phyloP scores from a whole-genome alignment of 1,140 invertebrate species.

The Drosophila subobscura region DNA sequence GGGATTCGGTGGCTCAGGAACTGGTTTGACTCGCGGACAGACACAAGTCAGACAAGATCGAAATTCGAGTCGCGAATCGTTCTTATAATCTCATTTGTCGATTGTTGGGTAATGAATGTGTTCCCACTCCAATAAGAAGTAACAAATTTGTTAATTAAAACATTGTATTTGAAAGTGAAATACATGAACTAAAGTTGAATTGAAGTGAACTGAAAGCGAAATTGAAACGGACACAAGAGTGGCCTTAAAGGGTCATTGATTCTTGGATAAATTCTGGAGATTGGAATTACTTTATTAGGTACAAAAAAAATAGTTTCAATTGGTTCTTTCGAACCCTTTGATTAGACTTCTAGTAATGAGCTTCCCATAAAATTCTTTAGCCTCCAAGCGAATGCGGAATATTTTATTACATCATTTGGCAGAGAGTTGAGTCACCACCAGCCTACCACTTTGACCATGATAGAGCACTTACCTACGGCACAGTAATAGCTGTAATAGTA shows the following conservation, averaged over 20 bases:
- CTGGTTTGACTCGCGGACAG: slow-evolving; percentile 65
- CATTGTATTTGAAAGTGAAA: slow-evolving; percentile 49
- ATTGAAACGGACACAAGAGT: slow-evolving; percentile 17
- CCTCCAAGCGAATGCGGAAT: slow-evolving; percentile 4
- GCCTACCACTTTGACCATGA: slow-evolving; percentile 56
- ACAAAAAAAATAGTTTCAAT: not conserved
- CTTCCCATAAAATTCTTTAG: slow-evolving; percentile 60
- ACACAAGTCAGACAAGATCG: slow-evolving; percentile 61
- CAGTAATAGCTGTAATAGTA: slow-evolving; percentile 44
- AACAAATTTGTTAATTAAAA: slow-evolving; percentile 59
- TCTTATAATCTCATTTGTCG: slow-evolving; percentile 48
- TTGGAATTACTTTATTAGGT: not conserved
- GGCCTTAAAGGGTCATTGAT: slow-evolving; percentile 57
- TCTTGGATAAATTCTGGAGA: slow-evolving; percentile 24
- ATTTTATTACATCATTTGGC: slow-evolving; percentile 65
- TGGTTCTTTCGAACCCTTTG: not conserved
- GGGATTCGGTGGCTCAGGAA: slow-evolving; percentile 35
- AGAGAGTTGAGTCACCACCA: slow-evolving; percentile 64
- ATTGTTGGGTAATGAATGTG: slow-evolving; percentile 41
- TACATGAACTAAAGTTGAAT: slow-evolving; percentile 24
- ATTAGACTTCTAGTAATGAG: slow-evolving; percentile 13
- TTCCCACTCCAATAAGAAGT: slow-evolving; percentile 28
- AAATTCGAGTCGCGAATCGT: slow-evolving; percentile 21
- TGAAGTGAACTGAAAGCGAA: slow-evolving; percentile 54
- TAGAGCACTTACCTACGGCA: slow-evolving; percentile 66